Percentiles rank a stretch among this genome's conserved stretches.
Evolutionary conservation across 1,140 invertebrate genomes (phyloP).

Genomic region (Pachyrhynchus sulphureomaculatus): DNA sequence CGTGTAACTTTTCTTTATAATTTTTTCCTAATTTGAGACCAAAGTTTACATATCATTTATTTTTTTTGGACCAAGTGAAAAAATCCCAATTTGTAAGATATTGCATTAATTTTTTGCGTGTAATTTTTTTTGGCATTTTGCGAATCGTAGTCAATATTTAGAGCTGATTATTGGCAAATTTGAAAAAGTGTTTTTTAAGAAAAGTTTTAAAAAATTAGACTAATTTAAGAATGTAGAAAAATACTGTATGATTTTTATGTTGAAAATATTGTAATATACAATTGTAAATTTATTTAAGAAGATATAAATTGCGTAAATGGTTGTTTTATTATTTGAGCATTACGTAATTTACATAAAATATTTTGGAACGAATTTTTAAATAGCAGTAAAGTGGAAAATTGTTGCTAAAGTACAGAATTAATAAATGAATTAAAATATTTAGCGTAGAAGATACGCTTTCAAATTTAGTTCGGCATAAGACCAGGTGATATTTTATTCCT

Average conservation of each 20-base stretch:
- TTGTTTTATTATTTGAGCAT: conserved; percentile 18
- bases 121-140: conserved; percentile 10
- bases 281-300: conserved; percentile 26
- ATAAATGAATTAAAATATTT: too few species aligned
- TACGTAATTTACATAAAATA: conserved; percentile 9
- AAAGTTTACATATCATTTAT: conserved; percentile 46
- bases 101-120: conserved; percentile 20
- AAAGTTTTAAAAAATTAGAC: conserved; percentile 16
- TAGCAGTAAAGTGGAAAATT: background rate
- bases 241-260: conserved; percentile 29
- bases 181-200: conserved; percentile 14
- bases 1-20: conserved; percentile 16
- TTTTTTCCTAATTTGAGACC: conserved; percentile 37
- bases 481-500: too few species aligned
- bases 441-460: too few species aligned
- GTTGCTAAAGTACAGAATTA: background rate
- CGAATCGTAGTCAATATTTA: conserved; percentile 31
- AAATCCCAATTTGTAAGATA: conserved; percentile 23
- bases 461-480: too few species aligned
- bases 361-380: conserved; percentile 14
- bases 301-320: conserved; percentile 18
- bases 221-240: conserved; percentile 27
- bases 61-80: conserved; percentile 40
- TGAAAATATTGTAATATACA: conserved; percentile 29
- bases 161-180: conserved; percentile 49